Evolutionary conservation across 1,140 invertebrate genomes (phyloP), one percentile per base, ranked within the genome.

Genomic region (Tetragnatha versicolor): DNA sequence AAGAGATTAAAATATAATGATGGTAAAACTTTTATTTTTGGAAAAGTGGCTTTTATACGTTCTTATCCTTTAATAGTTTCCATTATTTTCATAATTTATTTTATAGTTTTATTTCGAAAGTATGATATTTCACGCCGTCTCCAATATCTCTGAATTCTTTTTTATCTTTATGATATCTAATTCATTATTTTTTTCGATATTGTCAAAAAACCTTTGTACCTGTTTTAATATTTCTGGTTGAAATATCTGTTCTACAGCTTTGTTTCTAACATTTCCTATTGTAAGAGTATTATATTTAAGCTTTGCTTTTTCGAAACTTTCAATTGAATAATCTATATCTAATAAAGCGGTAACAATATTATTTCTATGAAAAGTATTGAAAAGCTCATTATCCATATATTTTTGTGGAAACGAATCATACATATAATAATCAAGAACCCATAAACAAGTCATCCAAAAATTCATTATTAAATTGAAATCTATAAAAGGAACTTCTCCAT

Each of bases 371-470:
- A 70, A 70, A 0, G 12, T 22, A 37, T 70, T 20, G 27, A 25
- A 70, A 0, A 70, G 5, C 12, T 20, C 6, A 55, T 70, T 70
- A 9, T 53, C 29, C 22, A 70, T 55, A 53, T 55, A 70, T 53
- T 70, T 70, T 39, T 70, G 68, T 5, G 66, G 47, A 51, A 70
- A 70, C 0, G 12, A 5, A 12, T 22, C 0, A 17, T 53, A 31
- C 2, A 17, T 37, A 39, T 53, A 70, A 25, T 70, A 70, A 55
- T 70, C 68, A 27, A 55, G 17, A 25, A 70, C 22, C 68, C 69
- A 72, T 42, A 72, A 27, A 58, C 4, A 58, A 1, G 33, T 58
- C 0, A 12, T 29, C 33, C 33, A 72, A 58, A 58, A 72, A 3
- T 55, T 5, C 0, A 55, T 7, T 3, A 72, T 42, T 1, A 45